Percentiles rank a stretch among this genome's conserved stretches.
phyloP scores from a whole-genome alignment of 2,113 vertebrate species.

The Leptodactylus fuscus region DNA sequence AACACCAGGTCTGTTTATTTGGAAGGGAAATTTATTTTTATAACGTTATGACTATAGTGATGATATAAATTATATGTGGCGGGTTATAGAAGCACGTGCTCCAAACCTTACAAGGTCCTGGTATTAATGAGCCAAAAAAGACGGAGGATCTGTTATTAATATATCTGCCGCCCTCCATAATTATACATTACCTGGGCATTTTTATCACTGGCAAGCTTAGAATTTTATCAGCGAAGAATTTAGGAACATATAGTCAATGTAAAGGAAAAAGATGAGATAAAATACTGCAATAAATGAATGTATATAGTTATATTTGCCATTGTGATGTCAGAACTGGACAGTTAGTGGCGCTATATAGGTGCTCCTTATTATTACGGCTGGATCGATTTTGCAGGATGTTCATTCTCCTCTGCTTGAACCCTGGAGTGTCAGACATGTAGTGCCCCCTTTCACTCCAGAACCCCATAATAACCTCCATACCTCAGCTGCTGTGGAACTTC shows the following conservation, averaged over 20 bases:
- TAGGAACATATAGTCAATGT: neutral
- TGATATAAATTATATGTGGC: neutral
- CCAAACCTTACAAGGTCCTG: constrained; percentile 14
- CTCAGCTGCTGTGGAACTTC: too few species aligned
- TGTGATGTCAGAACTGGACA: too few species aligned
- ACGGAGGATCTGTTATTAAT: neutral
- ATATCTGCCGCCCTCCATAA: neutral
- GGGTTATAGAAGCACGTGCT: constrained; percentile 32
- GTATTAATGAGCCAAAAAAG: constrained; percentile 22
- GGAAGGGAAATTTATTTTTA: constrained; percentile 7
- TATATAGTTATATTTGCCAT: too few species aligned
- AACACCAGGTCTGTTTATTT: neutral
- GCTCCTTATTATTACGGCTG: too few species aligned
- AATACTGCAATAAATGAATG: neutral
- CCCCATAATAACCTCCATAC: too few species aligned
- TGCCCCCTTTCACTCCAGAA: too few species aligned
- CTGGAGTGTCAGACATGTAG: too few species aligned
- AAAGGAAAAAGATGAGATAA: neutral
- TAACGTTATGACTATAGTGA: neutral
- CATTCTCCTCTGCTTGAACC: too few species aligned
- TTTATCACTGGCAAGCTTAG: neutral
- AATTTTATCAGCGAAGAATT: neutral
- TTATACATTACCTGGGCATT: constrained; percentile 6
- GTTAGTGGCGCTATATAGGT: too few species aligned
- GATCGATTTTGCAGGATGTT: too few species aligned